Conservation (phyloP, 2,888 invertebrate genomes). For the Diachrysia chrysitis region DNA sequence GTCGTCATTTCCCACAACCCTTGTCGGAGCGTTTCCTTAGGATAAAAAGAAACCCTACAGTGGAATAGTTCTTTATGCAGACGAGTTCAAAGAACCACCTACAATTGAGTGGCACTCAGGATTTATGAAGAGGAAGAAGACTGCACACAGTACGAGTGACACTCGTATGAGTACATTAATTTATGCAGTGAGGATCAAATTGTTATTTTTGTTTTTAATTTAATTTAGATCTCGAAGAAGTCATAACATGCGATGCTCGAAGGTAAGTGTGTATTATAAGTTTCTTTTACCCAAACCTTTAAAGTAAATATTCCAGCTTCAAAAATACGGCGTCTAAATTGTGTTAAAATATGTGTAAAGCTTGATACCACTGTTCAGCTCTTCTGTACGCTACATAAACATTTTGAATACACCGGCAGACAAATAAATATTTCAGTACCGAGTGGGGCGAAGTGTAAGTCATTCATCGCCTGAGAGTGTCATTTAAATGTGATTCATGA, state of each 20-base stretch:
- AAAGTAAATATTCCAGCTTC: slow-evolving; percentile 16
- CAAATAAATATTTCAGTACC: slow-evolving; percentile 73
- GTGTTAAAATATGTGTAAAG: slow-evolving; percentile 36
- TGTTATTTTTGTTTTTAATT: slow-evolving; percentile 29
- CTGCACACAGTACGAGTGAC: too few species aligned
- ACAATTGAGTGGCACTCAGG: slow-evolving; percentile 65
- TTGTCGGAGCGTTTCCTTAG: slow-evolving; percentile 61
- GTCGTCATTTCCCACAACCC: slow-evolving; percentile 73
- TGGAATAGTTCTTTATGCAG: slow-evolving; percentile 67
- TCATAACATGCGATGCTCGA: not conserved
- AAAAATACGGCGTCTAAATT: slow-evolving; percentile 21
- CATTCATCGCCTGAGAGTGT: slow-evolving; percentile 72
- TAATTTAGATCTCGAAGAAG: slow-evolving; percentile 23
- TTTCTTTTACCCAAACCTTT: slow-evolving; percentile 6
- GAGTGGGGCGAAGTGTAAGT: slow-evolving; percentile 66
- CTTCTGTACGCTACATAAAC: slow-evolving; percentile 43
- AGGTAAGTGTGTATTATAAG: slow-evolving; percentile 15
- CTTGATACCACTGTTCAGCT: slow-evolving; percentile 17
- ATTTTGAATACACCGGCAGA: slow-evolving; percentile 63
- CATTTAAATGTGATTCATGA: slow-evolving; percentile 74
- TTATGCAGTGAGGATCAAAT: slow-evolving; percentile 17
- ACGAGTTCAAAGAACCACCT: slow-evolving; percentile 71
- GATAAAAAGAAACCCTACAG: slow-evolving; percentile 61
- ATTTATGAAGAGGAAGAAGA: slow-evolving; percentile 63
- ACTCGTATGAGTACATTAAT: slow-evolving; percentile 35